phyloP scores from a whole-genome alignment of 2,888 invertebrate species.

The Hecatera dysodea region DNA sequence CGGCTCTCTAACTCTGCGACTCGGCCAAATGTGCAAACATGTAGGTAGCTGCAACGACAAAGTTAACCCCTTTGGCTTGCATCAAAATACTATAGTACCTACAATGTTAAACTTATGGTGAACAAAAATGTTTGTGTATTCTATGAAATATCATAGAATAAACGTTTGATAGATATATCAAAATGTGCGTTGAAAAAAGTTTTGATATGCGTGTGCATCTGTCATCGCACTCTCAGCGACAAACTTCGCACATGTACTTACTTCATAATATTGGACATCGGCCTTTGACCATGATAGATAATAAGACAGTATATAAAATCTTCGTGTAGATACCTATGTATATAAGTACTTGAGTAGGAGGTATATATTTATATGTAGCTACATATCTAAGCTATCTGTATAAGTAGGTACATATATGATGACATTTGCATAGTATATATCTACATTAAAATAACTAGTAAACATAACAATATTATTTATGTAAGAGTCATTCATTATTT shows the following conservation, averaged over 20 bases:
- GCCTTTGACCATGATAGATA: slow-evolving; percentile 26
- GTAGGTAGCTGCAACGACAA: too few relatives aligned
- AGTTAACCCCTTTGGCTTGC: too few relatives aligned
- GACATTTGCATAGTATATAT: slow-evolving; percentile 18
- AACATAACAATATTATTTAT: slow-evolving; percentile 33
- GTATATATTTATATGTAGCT: too few relatives aligned
- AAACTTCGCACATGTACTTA: not conserved
- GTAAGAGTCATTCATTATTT: slow-evolving; percentile 58
- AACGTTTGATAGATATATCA: too few relatives aligned
- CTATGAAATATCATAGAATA: too few relatives aligned
- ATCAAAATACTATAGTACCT: too few relatives aligned
- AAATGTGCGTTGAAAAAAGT: too few relatives aligned
- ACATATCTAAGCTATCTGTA: too few relatives aligned
- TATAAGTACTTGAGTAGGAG: not conserved
- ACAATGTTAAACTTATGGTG: too few relatives aligned
- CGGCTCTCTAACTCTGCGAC: too few relatives aligned
- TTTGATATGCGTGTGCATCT: not conserved
- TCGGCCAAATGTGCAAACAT: too few relatives aligned
- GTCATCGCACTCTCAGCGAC: not conserved
- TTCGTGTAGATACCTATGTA: slow-evolving; percentile 1
- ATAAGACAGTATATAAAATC: slow-evolving; percentile 13
- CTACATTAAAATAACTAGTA: slow-evolving; percentile 5
- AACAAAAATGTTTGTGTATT: too few relatives aligned
- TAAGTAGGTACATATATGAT: not conserved
- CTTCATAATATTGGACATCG: not conserved